Base-by-base conservation (phyloP, 2,888 invertebrate species). In the Limenitis camilla region DNA sequence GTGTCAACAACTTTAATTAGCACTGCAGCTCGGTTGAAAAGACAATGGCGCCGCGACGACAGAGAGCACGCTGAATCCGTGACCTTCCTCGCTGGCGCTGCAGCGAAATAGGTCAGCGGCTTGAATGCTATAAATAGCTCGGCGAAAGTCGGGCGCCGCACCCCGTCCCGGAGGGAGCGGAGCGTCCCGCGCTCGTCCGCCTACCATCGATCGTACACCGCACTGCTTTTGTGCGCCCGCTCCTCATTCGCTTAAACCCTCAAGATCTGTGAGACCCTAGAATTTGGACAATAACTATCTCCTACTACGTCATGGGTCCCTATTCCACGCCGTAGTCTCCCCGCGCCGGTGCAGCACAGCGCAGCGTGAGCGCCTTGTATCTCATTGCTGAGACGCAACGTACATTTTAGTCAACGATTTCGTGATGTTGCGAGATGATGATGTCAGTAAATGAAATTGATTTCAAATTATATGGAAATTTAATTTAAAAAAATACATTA, bases 21-120 rank as follows among this genome's bases (percentile, higher is more conserved):
- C 74, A 73, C 78, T 84, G 86, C 85, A 85, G 71, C 80, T 76
- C 76, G 74, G 78, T 76, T 73, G 74, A 73, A 66, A 72, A 83
- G 84, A 86, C 86, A 85, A 85, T 83, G 81, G 84, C 82, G 82
- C 78, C 82, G 75, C 72, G 73, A 71, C 74, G 79, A 71, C 81
- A 81, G 72, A 79, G 77, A 77, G 79, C 76, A 69, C 79, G 78
- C 81, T 78, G 81, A 76, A 85, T 81, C 85, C 85, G 82, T 87
- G 87, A 87, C 86, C 87, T 86, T 87, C 86, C 82, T 76, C 74
- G 76, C 72, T 63, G 78, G 79, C 76, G 78, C 81, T 84, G 84
- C 86, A 84, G 80, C 78, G 76, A 87, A 85, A 84, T 87, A 83
- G 86, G 87, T 87, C 87, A 86, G 85, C 85, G 84, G 86, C 85